phyloP scores from a whole-genome alignment of 2,113 vertebrate genomes.

The Ophthalmolycus amberensis region DNA sequence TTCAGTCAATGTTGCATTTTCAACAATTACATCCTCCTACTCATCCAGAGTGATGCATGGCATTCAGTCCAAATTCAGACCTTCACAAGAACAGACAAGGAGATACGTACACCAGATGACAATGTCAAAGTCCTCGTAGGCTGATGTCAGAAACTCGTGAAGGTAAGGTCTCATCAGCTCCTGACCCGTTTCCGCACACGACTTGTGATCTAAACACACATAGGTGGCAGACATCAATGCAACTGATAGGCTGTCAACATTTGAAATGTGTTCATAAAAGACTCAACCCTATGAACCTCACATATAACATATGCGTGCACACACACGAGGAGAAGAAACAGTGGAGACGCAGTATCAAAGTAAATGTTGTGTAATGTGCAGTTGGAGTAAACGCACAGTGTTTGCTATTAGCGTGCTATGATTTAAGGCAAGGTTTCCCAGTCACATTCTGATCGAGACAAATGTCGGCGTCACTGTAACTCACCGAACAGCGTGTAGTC shows the following conservation, averaged over 20 bases:
- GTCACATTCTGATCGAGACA: constrained; percentile 1
- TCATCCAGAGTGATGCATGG: neutral
- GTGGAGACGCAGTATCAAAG: too few relatives aligned
- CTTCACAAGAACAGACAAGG: neutral
- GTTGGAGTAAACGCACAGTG: neutral
- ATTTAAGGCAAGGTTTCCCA: neutral
- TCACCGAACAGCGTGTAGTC: constrained; percentile 98
- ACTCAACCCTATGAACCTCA: neutral
- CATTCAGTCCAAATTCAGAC: neutral
- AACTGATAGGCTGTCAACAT: too few relatives aligned
- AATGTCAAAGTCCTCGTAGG: constrained; percentile 98
- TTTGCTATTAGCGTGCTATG: neutral
- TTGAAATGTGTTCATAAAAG: neutral
- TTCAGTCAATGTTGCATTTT: neutral
- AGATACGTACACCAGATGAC: constrained; percentile 98
- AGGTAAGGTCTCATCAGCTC: constrained; percentile 98
- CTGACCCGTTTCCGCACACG: constrained; percentile 96
- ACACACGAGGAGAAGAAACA: neutral
- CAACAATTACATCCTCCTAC: neutral
- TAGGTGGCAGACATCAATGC: constrained; percentile 2
- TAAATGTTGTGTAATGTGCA: neutral
- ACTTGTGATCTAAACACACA: constrained; percentile 91
- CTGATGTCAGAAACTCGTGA: constrained; percentile 97
- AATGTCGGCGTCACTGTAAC: constrained; percentile 51
- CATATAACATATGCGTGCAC: neutral